Conservation (phyloP, 2,888 invertebrate species). For the Malacosoma neustria region DNA sequence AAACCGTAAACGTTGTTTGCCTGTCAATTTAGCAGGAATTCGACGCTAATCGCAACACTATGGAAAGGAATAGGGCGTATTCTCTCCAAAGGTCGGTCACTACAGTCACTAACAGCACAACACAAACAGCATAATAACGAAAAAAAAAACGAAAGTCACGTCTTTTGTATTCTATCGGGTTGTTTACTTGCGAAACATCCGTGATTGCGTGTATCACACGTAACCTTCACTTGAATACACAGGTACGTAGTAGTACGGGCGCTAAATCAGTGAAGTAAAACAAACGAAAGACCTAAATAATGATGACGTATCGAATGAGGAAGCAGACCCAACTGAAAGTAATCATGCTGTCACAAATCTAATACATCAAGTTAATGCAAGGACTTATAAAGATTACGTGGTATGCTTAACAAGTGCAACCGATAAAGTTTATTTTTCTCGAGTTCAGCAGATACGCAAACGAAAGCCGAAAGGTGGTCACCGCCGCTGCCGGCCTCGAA, state of each 20-base stretch:
- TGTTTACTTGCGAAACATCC: constrained; percentile 35
- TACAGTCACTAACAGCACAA: too few relatives aligned
- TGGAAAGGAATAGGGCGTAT: too few relatives aligned
- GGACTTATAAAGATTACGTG: background rate
- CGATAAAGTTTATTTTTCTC: too few relatives aligned
- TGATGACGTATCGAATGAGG: background rate
- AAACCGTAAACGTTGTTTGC: too few relatives aligned
- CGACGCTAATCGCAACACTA: too few relatives aligned
- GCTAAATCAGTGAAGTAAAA: background rate
- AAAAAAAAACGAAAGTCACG: constrained; percentile 29
- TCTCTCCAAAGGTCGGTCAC: too few relatives aligned
- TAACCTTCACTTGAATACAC: constrained; percentile 18
- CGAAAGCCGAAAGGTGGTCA: too few relatives aligned
- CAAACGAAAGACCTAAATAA: background rate
- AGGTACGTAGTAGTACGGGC: background rate
- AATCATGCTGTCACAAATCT: background rate
- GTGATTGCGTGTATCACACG: constrained; percentile 16
- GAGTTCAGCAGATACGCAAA: too few relatives aligned
- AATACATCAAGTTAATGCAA: background rate
- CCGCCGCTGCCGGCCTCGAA: too few relatives aligned
- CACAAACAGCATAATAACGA: too few relatives aligned
- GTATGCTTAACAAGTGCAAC: too few relatives aligned
- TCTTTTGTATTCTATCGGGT: constrained; percentile 27
- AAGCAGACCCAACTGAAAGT: background rate
- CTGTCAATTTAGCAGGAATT: too few relatives aligned